A percentile compares a stretch with the other conserved stretches of the same genome.
phyloP scores from a whole-genome alignment of 2,113 vertebrate species.

The Oncorhynchus clarkii region DNA sequence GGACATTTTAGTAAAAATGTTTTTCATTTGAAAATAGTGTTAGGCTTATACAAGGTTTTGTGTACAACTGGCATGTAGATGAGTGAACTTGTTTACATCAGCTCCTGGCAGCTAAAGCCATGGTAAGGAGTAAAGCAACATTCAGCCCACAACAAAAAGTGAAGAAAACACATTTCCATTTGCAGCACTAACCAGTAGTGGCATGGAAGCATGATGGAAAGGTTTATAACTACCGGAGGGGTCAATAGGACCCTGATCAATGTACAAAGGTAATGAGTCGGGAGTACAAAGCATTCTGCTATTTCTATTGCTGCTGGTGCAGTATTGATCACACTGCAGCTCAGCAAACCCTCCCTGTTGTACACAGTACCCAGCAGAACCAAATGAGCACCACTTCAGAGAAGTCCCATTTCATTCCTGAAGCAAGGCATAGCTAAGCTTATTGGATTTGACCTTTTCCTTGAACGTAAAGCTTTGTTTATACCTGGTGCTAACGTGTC shows the following conservation, averaged over 20 bases:
- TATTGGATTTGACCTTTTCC: not conserved
- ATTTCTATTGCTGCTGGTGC: not conserved
- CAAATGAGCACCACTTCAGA: not conserved
- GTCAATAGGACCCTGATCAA: constrained; percentile 1
- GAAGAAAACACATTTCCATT: constrained; percentile 30
- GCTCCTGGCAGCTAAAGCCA: constrained; percentile 42
- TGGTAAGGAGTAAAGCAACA: constrained; percentile 25
- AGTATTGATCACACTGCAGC: not conserved
- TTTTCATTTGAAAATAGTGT: constrained; percentile 72
- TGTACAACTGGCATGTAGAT: constrained; percentile 54
- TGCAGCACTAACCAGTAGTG: constrained; percentile 44
- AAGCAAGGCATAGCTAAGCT: not conserved
- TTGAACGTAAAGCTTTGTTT: not conserved
- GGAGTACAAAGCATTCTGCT: not conserved
- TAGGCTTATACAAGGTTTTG: constrained; percentile 60
- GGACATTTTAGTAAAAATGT: constrained; percentile 46
- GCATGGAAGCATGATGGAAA: constrained; percentile 24
- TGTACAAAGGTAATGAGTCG: not conserved
- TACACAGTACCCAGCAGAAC: not conserved
- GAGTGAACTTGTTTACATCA: constrained; percentile 31
- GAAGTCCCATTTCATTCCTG: not conserved
- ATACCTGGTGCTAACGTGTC: too few species aligned
- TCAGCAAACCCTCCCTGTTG: not conserved
- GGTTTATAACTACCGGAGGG: constrained; percentile 14
- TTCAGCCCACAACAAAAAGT: constrained; percentile 14